phyloP scores from a whole-genome alignment of 1,140 invertebrate species.

The Papilio polyxenes region DNA sequence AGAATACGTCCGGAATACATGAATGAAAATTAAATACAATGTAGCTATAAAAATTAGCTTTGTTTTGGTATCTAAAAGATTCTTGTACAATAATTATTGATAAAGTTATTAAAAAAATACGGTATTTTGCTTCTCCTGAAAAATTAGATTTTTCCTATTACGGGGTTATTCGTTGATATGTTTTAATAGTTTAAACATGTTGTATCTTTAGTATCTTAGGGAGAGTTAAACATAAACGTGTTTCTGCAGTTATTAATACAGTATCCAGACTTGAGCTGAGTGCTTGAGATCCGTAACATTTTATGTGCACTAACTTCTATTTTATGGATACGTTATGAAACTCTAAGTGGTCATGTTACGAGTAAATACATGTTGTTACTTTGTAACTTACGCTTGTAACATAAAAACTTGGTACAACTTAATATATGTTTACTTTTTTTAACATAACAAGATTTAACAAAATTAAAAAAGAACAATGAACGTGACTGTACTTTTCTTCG shows the following conservation, averaged over 20 bases:
- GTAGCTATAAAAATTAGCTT: no score
- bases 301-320: neutral
- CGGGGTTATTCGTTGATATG: no score
- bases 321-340: conserved; percentile 11
- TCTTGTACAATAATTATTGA: no score
- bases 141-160: no score
- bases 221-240: neutral
- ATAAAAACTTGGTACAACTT: neutral
- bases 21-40: no score
- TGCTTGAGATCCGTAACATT: conserved; percentile 3
- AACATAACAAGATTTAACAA: neutral
- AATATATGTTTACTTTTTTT: neutral
- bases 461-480: no score
- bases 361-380: neutral
- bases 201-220: neutral
- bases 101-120: no score
- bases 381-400: neutral
- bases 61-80: no score
- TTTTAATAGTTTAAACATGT: neutral
- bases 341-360: neutral
- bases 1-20: no score
- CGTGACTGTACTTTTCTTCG: no score
- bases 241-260: neutral
- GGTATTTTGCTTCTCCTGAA: no score
- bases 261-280: neutral